Base-by-base conservation (phyloP, 2,797 vertebrate species). In the Emydoidea blandingii region DNA sequence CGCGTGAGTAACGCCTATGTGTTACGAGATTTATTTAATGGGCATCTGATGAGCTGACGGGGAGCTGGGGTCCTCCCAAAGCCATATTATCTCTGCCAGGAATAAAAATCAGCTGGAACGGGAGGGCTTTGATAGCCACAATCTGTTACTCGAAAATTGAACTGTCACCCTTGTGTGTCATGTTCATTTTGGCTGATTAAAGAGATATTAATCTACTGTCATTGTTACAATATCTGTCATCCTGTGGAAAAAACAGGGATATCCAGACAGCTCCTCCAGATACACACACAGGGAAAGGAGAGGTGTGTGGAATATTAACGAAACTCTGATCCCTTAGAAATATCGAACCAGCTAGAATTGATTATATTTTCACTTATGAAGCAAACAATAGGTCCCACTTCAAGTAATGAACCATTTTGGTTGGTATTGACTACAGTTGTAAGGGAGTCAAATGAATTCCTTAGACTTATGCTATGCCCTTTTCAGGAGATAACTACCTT, bases 121-220 rank as follows among this genome's bases (percentile, higher is more conserved):
- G 98, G 79, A 78, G 91, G 97, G 97, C 93, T 97, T 97, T 98
- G 99, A 99, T 98, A 98, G 99, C 98, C 95, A 96, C 98, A 99
- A 99, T 99, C 99, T 98, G 99, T 99, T 99, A 99, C 96, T 98
- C 97, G 98, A 98, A 99, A 99, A 99, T 99, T 99, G 99, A 99
- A 99, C 99, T 99, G 99, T 99, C 99, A 99, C 98, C 98, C 98
- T 97, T 57, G 98, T 68, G 97, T 98, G 99, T 99, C 99, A 98
- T 98, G 99, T 98, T 99, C 99, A 99, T 99, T 98, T 95, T 96
- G 98, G 98, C 98, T 98, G 98, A 99, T 98, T 99, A 99, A 98
- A 98, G 98, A 98, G 98, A 99, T 98, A 99, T 99, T 99, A 99
- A 98, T 98, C 97, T 95, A 97, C 98, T 98, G 98, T 99, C 98